These are phyloP conservation scores for Pararge aegeria DNA, from an alignment of 1,140 invertebrate genomes.

Conservation along the genomic window DNA sequence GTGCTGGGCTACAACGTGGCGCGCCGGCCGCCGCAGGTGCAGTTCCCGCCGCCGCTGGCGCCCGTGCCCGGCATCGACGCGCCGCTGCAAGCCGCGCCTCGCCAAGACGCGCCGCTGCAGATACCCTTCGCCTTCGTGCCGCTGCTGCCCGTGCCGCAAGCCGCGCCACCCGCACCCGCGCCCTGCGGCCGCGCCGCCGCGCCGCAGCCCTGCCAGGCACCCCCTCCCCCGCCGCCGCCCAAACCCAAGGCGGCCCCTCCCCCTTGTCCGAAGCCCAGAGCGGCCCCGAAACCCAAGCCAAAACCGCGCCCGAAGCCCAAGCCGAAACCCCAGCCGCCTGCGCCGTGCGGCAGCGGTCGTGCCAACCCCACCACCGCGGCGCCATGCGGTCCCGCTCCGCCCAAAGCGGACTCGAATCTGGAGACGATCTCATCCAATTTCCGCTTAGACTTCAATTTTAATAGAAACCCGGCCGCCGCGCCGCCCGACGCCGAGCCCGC, in stretches of 20 bases:
- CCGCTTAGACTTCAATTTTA: constrained; percentile 61
- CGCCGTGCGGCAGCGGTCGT: constrained; percentile 43
- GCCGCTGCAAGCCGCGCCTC: constrained; percentile 45
- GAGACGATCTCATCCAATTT: constrained; percentile 63
- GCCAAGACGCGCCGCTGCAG: not conserved
- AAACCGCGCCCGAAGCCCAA: constrained; percentile 9
- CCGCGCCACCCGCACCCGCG: constrained; percentile 21
- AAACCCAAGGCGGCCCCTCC: constrained; percentile 38
- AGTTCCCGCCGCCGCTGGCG: constrained; percentile 64
- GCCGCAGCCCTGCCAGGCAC: constrained; percentile 42
- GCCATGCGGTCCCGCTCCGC: constrained; percentile 48
- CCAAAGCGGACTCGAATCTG: constrained; percentile 50
- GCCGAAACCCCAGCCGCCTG: constrained; percentile 28
- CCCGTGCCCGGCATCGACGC: constrained; percentile 65
- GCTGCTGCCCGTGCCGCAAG: constrained; percentile 37
- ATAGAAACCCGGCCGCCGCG: constrained; percentile 44
- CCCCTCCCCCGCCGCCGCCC: constrained; percentile 39
- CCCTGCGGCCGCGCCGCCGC: constrained; percentile 12
- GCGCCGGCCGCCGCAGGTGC: constrained; percentile 63
- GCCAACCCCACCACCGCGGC: constrained; percentile 54
- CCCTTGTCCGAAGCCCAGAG: constrained; percentile 52
- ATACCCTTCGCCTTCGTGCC: constrained; percentile 11
- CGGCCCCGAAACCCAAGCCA: constrained; percentile 38
- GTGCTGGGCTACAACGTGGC: constrained; percentile 71
- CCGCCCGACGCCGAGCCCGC: constrained; percentile 29